A percentile compares a stretch with the other conserved stretches of the same genome.
These are phyloP conservation scores for Operophtera brumata DNA, from an alignment of 2,888 invertebrate species.

Conservation along the genomic window DNA sequence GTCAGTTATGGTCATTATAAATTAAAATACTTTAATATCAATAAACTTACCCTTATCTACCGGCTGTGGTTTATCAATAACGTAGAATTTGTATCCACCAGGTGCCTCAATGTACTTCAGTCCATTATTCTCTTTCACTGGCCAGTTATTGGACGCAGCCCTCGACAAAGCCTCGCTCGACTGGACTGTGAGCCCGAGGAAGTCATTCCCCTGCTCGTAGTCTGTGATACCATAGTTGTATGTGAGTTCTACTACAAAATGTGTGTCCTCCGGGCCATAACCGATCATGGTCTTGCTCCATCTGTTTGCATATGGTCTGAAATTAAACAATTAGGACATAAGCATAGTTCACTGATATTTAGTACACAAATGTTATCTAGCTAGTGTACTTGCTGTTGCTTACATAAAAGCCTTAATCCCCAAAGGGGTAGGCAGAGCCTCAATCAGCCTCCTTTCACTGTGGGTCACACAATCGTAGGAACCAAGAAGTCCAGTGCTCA, in stretches of 20 bases:
- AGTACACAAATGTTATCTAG: too few species aligned
- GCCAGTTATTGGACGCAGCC: constrained; percentile 87
- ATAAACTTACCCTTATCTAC: constrained; percentile 79
- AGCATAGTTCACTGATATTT: too few species aligned
- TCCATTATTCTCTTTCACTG: constrained; percentile 83
- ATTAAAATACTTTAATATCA: not conserved
- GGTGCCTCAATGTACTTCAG: constrained; percentile 88
- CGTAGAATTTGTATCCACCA: constrained; percentile 93
- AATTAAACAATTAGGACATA: constrained; percentile 32
- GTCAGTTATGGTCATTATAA: not conserved
- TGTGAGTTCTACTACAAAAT: constrained; percentile 98
- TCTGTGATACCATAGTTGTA: constrained; percentile 97
- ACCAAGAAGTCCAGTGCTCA: too few species aligned
- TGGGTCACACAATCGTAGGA: too few species aligned
- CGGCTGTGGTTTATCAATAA: constrained; percentile 87
- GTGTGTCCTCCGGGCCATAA: constrained; percentile 95
- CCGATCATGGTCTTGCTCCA: constrained; percentile 99
- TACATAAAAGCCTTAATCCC: too few species aligned
- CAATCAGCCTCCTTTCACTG: too few species aligned
- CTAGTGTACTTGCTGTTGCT: too few species aligned
- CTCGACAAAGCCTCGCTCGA: constrained; percentile 88
- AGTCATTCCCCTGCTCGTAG: constrained; percentile 96
- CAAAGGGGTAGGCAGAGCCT: too few species aligned
- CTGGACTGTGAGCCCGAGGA: constrained; percentile 90
- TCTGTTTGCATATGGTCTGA: constrained; percentile 96